These are phyloP conservation scores for Plutella xylostella DNA, from an alignment of 2,888 invertebrate species.

Conservation along the genomic window DNA sequence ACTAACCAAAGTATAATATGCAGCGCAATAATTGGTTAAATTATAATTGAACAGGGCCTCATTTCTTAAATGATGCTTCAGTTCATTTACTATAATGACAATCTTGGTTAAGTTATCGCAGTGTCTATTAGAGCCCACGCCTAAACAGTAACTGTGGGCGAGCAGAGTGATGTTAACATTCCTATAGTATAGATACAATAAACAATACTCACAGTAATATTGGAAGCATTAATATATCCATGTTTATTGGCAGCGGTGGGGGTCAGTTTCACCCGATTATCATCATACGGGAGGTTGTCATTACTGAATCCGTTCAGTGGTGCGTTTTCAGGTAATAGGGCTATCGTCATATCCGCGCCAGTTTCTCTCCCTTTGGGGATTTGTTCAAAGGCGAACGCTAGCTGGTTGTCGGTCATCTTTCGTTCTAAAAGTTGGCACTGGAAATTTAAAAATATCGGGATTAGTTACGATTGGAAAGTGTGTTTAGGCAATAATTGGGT, in stretches of 20 bases:
- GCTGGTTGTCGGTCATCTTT: constrained; percentile 76
- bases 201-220: constrained; percentile 80
- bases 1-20: too few relatives aligned
- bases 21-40: too few relatives aligned
- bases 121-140: background rate
- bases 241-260: constrained; percentile 85
- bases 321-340: constrained; percentile 77
- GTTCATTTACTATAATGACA: too few relatives aligned
- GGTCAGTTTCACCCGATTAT: constrained; percentile 86
- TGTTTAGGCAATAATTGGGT: too few relatives aligned
- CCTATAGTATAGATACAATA: background rate
- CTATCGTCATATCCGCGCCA: constrained; percentile 78
- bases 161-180: background rate
- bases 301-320: constrained; percentile 68
- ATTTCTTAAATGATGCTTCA: too few relatives aligned
- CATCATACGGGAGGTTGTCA: constrained; percentile 90
- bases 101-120: background rate
- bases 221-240: constrained; percentile 94
- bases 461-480: background rate
- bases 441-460: background rate
- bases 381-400: constrained; percentile 88
- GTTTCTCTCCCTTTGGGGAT: constrained; percentile 81
- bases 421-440: constrained; percentile 61
- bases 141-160: background rate
- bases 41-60: too few relatives aligned